Evolutionary conservation across 2,888 invertebrate species (phyloP), one percentile per base, ranked within the genome.

Genomic region (Mylabris sibirica): DNA sequence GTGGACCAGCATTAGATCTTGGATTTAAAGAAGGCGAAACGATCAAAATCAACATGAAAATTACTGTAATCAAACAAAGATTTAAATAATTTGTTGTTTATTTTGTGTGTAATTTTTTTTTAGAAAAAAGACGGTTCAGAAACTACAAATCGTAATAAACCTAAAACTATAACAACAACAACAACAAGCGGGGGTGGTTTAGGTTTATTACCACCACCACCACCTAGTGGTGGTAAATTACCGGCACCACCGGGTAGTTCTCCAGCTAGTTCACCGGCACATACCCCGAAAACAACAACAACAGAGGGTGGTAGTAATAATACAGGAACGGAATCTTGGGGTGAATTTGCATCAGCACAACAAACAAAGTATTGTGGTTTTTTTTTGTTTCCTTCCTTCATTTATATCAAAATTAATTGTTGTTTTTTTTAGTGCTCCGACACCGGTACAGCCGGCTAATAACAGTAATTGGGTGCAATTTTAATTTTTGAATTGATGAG

Each of bases 1-100:
- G 90, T 77, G 90, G 90, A 70, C 93, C 93, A 73, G 93, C 96
- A 78, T 87, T 99, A 57, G 98, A 99, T 88, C 89, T 99, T 65
- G 94, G 98, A 62, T 99, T 99, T 84, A 99, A 99, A 83, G 99
- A 99, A 82, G 99, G 99, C 22, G 97, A 99, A 88, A 99, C 99
- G 1, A 99, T 99, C 75, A 99, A 97, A 87, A 98, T 99, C 71
- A 99, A 98, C 83, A 96, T 99, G 94, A 95, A 96, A 87, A 96
- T 97, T 75, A 95, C 96, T 74, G 96, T 96, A 87, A 85, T 87
- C 80, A 17, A n/a, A n/a, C n/a, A n/a, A n/a, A n/a, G n/a, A n/a
- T n/a, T n/a, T n/a, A n/a, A n/a, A n/a, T n/a, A n/a, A n/a, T n/a
- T n/a, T n/a, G n/a, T 2, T 30, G 26, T 30, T 30, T 30, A 30